Conservation (phyloP, 2,797 vertebrate species). For the Nasua narica region DNA sequence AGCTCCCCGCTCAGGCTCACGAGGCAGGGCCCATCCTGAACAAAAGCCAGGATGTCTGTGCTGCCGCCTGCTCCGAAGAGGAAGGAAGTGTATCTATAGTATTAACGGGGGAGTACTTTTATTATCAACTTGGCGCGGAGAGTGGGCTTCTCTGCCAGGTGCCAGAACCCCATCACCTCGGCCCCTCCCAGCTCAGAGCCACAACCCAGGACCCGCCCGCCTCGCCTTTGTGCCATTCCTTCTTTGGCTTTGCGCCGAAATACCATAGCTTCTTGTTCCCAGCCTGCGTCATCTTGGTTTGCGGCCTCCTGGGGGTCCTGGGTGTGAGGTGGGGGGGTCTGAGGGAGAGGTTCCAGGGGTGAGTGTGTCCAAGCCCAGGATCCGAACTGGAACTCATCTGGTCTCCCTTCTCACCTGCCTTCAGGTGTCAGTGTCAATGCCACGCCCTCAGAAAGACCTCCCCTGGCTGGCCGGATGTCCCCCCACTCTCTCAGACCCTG, state of each 20-base stretch:
- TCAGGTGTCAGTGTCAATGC: neutral
- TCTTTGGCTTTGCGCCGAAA: neutral
- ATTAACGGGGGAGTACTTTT: neutral
- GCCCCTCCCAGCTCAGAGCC: neutral
- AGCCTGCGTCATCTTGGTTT: neutral
- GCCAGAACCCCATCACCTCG: neutral
- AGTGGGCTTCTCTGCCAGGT: neutral
- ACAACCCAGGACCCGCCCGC: neutral
- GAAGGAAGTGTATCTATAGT: neutral
- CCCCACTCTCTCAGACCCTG: neutral
- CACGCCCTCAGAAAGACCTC: neutral
- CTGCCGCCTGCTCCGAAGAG: neutral
- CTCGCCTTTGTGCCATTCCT: neutral
- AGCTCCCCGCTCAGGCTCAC: neutral
- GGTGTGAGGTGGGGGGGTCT: neutral
- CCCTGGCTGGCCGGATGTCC: neutral
- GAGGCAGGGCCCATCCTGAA: neutral
- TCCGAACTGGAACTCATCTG: neutral
- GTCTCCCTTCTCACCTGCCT: neutral
- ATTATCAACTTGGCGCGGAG: fast-evolving
- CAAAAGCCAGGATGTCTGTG: neutral
- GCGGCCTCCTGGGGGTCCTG: neutral
- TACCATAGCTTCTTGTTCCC: neutral
- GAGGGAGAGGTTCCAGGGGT: neutral
- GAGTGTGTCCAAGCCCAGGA: neutral